Base-by-base conservation (phyloP, 1,140 invertebrate species). In the Schlechtendalia chinensis region DNA sequence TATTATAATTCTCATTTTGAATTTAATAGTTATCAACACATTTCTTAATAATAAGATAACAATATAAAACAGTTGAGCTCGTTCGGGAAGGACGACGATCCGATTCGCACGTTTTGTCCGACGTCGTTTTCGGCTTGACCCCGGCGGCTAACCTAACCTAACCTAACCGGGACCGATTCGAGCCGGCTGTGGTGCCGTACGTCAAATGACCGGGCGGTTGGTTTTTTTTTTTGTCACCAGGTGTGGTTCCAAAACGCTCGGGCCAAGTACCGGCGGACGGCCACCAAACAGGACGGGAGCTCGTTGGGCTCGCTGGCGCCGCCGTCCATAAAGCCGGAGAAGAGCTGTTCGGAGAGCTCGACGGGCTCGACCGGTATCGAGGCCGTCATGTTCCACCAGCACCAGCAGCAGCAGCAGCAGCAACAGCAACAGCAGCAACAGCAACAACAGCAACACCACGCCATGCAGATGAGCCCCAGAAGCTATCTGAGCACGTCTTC, bases 201-300 rank as follows among this genome's bases (percentile, higher is more conserved):
- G n/a, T n/a, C n/a, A n/a, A n/a, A n/a, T 14, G 47, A 50, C 47
- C 47, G 14, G 11, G 5, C 47, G 47, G 2, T 19, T 11, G 8
- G 8, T 14, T 29, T 69, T 24, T 19, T 3, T 32, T 71, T n/a
- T 61, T 17, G 54, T 87, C 88, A 79, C n/a, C 90, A 98, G 97
- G 97, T 98, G 71, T 98, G 97, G 97, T 99, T 99, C 89, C 97
- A 99, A 89, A 99, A 99, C 86, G 95, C 96, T 29, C 89, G 97
- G 72, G 97, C 97, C 83, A 99, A 99, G 89, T 98, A 96, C 93
- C 90, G 97, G 84, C 90, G 96, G 82, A 95, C 96, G 90, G 91
- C 95, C 86, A 89, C 94, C 84, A 95, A 95, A 85, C 91, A 93
- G 84, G 92, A 94, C 84, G 91, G 90, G 11, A 22, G 81, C 67